Conservation (phyloP, 1,140 invertebrate species). For the Pantala flavescens region DNA sequence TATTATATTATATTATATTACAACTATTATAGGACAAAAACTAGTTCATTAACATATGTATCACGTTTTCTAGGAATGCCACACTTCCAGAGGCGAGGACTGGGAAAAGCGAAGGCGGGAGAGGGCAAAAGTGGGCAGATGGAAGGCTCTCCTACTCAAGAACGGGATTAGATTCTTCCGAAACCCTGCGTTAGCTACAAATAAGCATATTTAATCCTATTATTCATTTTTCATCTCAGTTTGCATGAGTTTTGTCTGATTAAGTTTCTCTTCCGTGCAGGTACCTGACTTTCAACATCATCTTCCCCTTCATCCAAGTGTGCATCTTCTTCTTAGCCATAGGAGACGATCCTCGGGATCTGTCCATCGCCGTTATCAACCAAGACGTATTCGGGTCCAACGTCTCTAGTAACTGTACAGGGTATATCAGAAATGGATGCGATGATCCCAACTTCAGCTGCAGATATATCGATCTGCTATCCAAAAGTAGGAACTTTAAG, state of each 20-base stretch:
- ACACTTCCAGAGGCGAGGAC: neutral
- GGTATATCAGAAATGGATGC: neutral
- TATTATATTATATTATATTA: too few species aligned
- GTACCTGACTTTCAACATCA: slow-evolving; percentile 30
- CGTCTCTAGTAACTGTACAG: neutral
- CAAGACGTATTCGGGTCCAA: slow-evolving; percentile 48
- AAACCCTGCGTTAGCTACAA: neutral
- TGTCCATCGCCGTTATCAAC: slow-evolving; percentile 68
- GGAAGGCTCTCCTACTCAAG: neutral
- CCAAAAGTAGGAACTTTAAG: neutral
- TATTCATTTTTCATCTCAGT: neutral
- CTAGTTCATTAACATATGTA: too few species aligned
- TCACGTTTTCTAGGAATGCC: too few species aligned
- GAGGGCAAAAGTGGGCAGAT: neutral
- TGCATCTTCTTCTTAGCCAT: slow-evolving; percentile 68
- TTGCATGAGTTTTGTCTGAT: too few species aligned
- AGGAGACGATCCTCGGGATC: slow-evolving; percentile 59
- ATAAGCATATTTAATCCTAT: too few species aligned
- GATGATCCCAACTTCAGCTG: neutral
- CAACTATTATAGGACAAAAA: too few species aligned
- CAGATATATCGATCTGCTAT: neutral
- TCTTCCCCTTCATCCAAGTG: slow-evolving; percentile 70
- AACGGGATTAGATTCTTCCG: neutral
- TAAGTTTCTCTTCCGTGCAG: neutral
- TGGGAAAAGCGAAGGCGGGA: neutral